A percentile compares a stretch with the other conserved stretches of the same genome.
Evolutionary conservation across 1,140 invertebrate genomes (phyloP).

Genomic region (Euwallacea fornicatus): DNA sequence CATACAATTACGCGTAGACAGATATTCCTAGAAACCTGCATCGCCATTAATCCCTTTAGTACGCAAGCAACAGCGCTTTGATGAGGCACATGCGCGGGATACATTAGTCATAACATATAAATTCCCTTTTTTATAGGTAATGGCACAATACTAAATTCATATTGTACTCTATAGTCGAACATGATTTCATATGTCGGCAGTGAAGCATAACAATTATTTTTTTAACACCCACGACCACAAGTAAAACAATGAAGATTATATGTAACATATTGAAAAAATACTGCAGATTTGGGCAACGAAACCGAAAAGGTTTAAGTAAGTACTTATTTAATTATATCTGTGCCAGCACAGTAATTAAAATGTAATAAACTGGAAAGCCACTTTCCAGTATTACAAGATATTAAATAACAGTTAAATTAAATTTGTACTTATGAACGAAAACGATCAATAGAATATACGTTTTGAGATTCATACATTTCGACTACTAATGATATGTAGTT

Average conservation of each 20-base stretch:
- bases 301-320: too few species aligned
- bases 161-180: slow-evolving; percentile 5
- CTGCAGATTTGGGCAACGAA: too few species aligned
- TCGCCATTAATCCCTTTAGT: too few species aligned
- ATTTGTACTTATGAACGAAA: too few species aligned
- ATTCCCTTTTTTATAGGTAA: slow-evolving; percentile 16
- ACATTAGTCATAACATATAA: background rate
- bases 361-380: too few species aligned
- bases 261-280: background rate
- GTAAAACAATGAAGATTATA: background rate
- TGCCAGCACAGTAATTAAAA: too few species aligned
- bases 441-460: too few species aligned
- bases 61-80: background rate
- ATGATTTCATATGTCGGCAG: slow-evolving; percentile 40
- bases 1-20: too few species aligned
- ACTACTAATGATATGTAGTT: too few species aligned
- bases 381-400: slow-evolving; percentile 11
- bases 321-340: too few species aligned
- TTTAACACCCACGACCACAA: slow-evolving; percentile 34
- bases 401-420: background rate
- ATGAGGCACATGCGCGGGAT: slow-evolving; percentile 2
- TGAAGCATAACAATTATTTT: slow-evolving; percentile 36
- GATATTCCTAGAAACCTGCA: too few species aligned
- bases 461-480: too few species aligned
- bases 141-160: slow-evolving; percentile 16